Evolutionary conservation across 2,888 invertebrate genomes (phyloP), one percentile per base, ranked within the genome.

Genomic region (Prosopocoilus inquinatus): DNA sequence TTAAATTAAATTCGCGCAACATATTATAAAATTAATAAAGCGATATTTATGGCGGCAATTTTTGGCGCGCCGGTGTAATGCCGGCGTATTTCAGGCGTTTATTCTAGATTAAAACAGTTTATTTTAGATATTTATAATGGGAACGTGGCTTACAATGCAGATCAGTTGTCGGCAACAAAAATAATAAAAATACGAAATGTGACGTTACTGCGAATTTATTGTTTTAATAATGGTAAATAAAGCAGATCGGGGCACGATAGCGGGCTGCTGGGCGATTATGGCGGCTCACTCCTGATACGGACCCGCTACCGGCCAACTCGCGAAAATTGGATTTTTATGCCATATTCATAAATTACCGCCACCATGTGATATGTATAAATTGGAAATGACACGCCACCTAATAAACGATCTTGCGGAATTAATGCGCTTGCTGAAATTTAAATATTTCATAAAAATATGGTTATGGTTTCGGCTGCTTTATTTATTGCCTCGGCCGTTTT

Each of bases 71-170:
- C 69, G 69, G 69, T 68, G 69, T 65, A 69, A 71, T 69, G 69
- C 71, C 70, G 67, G 67, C 71, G 60, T 73, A 73, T 73, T 75
- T 72, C 74, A 71, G 68, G 71, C 75, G 74, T 76, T 76, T 75
- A 76, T 76, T 76, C 75, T 72, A 77, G 76, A 78, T 78, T 78
- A 78, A 77, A 78, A 76, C 77, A 76, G 76, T 77, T 77, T 76
- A 77, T 77, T 77, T 77, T 76, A 76, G 76, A 76, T 76, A 77
- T 77, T 77, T 76, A 77, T 76, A 77, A 77, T 76, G 75, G 75
- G 69, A 67, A 69, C 72, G 71, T 70, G 70, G 74, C 73, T 72
- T 74, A 75, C 74, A 75, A 75, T 75, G 77, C 75, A 75, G 76
- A 77, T 77, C 76, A 76, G 75, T 77, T 75, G 75, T 75, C 75